Base-by-base conservation (phyloP, 2,888 invertebrate species). In the Cosmia pyralina region DNA sequence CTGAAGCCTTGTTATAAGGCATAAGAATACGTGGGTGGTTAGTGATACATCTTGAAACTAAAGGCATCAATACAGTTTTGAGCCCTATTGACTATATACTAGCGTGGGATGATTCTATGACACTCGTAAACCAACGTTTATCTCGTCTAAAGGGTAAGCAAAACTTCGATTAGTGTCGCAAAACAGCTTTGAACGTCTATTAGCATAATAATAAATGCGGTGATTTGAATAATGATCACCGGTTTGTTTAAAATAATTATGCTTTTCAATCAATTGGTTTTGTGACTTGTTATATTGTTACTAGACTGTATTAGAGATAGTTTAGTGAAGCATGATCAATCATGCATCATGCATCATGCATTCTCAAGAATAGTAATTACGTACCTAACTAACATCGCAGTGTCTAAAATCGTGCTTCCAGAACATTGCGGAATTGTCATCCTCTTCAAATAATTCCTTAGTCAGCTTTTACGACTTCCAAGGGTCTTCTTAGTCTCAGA, bases 111-210 rank as follows among this genome's bases (percentile, higher is more conserved):
- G 75, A 41, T 80, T 48, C 58, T 44, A 66, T 74, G 75, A 74
- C 13, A 66, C 62, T 80, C 66, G 52, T 77, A 80, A 80, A 77
- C 41, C 52, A 22, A 50, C 7, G 46, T 64, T 66, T 53, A 74
- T 80, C 60, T 62, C 46, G 13, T 50, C 22, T 57, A 62, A 66
- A 80, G 75, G 46, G 46, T 46, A 66, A 62, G 65, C 81, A 66
- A 66, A 52, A 57, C 46, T 74, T 80, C 19, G 74, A 74, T 74
- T 80, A 77, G 65, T 66, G 65, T 80, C 34, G 74, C 74, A 66
- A 80, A 79, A 66, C 44, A 60, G 38, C 50, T 52, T 59, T n/a
- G 19, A 55, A 48, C 46, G 52, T 22, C 22, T 74, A 66, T 62
- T 66, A 77, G 52, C 75, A 74, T 62, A 57, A 80, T 62, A 80